A percentile compares a stretch with the other conserved stretches of the same genome.
Evolutionary conservation across 2,888 invertebrate genomes (phyloP).

Genomic region (Lithophane semibrunnea): DNA sequence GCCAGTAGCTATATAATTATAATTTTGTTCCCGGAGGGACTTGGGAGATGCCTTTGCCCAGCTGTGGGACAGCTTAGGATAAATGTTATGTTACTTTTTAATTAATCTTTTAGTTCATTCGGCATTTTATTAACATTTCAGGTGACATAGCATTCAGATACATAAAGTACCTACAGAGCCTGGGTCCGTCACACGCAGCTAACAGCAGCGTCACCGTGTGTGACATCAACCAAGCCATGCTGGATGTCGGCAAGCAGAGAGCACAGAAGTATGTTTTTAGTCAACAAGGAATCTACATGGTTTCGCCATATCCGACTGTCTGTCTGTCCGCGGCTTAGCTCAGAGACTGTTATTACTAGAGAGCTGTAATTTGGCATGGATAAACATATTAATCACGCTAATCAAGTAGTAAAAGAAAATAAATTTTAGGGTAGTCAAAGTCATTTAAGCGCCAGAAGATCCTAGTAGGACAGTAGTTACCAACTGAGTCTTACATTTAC

Average conservation of each 20-base stretch:
- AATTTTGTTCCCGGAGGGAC: background rate
- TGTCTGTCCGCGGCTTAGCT: no score
- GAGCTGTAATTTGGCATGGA: no score
- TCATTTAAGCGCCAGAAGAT: background rate
- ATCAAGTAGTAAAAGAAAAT: no score
- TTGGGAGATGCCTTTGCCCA: no score
- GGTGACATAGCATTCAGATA: slow-evolving; percentile 99
- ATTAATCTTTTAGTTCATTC: background rate
- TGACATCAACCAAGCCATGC: slow-evolving; percentile 98
- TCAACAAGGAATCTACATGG: no score
- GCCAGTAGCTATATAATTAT: background rate
- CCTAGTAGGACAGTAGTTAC: background rate
- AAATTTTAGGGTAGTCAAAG: no score
- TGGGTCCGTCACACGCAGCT: slow-evolving; percentile 76
- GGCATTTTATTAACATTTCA: slow-evolving; percentile 67
- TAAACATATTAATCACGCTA: no score
- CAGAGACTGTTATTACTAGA: no score
- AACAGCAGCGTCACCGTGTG: slow-evolving; percentile 94
- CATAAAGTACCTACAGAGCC: slow-evolving; percentile 92
- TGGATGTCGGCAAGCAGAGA: slow-evolving; percentile 96
- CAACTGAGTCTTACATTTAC: background rate
- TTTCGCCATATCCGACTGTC: no score
- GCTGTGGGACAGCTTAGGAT: background rate
- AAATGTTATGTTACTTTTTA: background rate
- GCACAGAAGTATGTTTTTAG: slow-evolving; percentile 89